A percentile compares a stretch with the other conserved stretches of the same genome.
Evolutionary conservation across 1,140 invertebrate species (phyloP).

Genomic region (Colletes gigas): DNA sequence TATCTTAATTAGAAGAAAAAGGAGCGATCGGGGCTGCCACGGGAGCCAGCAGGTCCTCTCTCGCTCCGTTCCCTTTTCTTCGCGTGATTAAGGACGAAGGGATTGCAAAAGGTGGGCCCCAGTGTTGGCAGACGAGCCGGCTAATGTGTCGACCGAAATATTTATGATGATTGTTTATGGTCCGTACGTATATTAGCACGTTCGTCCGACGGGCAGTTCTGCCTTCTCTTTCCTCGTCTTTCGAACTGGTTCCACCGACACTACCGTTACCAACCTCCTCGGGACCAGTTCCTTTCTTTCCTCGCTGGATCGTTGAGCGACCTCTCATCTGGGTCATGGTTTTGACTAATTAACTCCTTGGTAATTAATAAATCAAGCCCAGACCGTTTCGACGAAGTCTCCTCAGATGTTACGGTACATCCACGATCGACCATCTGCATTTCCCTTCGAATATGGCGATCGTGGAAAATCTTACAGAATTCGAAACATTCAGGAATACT

Average conservation of each 20-base stretch:
- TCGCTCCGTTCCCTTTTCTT: constrained; percentile 31
- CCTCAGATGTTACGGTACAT: too few relatives aligned
- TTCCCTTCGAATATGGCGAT: too few relatives aligned
- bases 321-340: constrained; percentile 47
- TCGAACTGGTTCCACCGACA: constrained; percentile 61
- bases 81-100: constrained; percentile 64
- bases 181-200: constrained; percentile 78
- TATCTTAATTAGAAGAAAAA: constrained; percentile 63
- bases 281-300: constrained; percentile 16
- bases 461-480: too few relatives aligned
- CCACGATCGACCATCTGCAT: too few relatives aligned
- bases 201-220: constrained; percentile 62
- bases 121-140: constrained; percentile 74
- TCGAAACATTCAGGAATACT: too few relatives aligned
- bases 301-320: background rate
- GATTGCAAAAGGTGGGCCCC: constrained; percentile 60
- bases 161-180: constrained; percentile 80
- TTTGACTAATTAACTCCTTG: constrained; percentile 57
- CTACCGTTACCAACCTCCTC: constrained; percentile 32
- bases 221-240: constrained; percentile 7
- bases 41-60: background rate
- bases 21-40: constrained; percentile 29
- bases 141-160: constrained; percentile 79
- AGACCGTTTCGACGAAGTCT: background rate
- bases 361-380: constrained; percentile 62